A percentile compares a stretch with the other conserved stretches of the same genome.
phyloP scores from a whole-genome alignment of 2,113 vertebrate species.

The cat (Felis catus) region DNA sequence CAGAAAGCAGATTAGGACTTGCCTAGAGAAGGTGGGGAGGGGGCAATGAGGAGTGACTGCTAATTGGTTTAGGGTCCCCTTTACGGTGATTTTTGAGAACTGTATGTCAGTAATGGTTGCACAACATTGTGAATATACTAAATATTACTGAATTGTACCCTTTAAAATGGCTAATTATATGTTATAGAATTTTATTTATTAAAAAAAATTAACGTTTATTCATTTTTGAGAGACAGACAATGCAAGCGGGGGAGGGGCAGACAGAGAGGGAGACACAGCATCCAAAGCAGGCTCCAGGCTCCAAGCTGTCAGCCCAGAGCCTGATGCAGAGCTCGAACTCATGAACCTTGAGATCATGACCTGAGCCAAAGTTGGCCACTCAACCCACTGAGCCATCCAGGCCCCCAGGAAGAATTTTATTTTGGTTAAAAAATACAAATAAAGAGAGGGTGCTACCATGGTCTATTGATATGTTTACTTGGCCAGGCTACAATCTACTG shows the following conservation, averaged over 20 bases:
- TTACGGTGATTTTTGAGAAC: neutral
- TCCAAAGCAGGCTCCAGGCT: no score
- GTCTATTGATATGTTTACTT: neutral
- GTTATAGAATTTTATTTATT: neutral
- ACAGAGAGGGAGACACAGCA: no score
- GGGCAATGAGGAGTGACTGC: fast-evolving
- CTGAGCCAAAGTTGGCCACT: no score
- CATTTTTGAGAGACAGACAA: no score
- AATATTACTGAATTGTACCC: neutral
- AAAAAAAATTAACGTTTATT: neutral
- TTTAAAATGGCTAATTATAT: neutral
- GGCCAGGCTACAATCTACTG: fast-evolving
- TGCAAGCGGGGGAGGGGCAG: no score
- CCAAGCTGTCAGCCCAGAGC: no score
- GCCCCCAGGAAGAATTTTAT: no score
- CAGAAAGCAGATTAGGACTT: neutral
- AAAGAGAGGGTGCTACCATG: neutral
- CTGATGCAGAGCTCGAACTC: no score
- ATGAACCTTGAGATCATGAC: no score
- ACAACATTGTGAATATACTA: neutral
- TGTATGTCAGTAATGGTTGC: neutral
- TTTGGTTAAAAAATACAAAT: neutral
- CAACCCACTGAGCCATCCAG: no score
- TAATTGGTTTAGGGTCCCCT: neutral
- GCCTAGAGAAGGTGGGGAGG: neutral